Conservation (phyloP, 2,113 vertebrate species). For the Neolamprologus variostigma region DNA sequence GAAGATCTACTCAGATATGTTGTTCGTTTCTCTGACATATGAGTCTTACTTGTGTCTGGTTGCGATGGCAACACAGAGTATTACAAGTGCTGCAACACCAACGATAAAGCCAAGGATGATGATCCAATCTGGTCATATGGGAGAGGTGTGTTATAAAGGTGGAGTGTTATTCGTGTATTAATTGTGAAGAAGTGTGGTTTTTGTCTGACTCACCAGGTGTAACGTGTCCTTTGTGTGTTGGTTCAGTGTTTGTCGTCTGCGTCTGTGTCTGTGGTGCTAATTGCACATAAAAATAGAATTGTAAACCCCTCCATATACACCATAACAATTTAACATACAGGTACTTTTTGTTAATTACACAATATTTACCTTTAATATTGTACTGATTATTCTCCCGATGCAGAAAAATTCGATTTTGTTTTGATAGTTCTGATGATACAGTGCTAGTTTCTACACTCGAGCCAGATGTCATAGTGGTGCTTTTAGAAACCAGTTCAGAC, state of each 20-base stretch:
- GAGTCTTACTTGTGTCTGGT: constrained; percentile 59
- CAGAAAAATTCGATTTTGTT: accelerated
- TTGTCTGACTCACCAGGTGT: constrained; percentile 28
- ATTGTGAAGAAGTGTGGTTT: background rate
- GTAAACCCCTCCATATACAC: background rate
- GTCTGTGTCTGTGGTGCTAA: background rate
- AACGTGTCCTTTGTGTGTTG: background rate
- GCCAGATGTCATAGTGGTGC: background rate
- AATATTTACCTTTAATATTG: background rate
- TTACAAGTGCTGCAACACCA: constrained; percentile 32
- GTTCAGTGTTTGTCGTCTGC: accelerated
- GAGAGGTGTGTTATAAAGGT: background rate
- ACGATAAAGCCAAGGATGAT: constrained; percentile 50
- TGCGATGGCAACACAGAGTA: constrained; percentile 45
- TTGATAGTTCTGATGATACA: background rate
- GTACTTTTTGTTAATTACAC: background rate
- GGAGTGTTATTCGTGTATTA: background rate
- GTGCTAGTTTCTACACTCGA: background rate
- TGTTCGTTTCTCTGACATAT: background rate
- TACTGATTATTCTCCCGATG: accelerated
- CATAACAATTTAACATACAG: background rate
- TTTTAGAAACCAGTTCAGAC: background rate
- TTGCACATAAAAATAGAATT: background rate
- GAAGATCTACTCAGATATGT: background rate
- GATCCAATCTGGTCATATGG: constrained; percentile 48